phyloP scores from a whole-genome alignment of 2,888 invertebrate species.

The Panopea generosa region DNA sequence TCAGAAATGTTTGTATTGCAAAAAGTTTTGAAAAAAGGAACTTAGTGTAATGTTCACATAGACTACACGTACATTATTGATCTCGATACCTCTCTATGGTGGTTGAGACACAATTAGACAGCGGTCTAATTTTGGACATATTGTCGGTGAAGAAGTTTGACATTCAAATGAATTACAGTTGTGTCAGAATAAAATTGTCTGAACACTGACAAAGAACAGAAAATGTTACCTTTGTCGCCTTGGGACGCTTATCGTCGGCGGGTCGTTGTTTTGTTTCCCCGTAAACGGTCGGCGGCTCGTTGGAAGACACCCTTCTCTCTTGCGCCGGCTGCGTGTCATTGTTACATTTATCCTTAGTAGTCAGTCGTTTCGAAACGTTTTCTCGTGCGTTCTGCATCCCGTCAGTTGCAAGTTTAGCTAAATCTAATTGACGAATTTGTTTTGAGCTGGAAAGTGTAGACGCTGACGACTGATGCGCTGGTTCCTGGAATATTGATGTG shows the following conservation, averaged over 20 bases:
- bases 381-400: conserved; percentile 50
- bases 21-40: too few relatives aligned
- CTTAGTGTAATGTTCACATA: too few relatives aligned
- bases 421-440: neutral
- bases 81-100: too few relatives aligned
- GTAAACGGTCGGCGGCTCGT: neutral
- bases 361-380: conserved; percentile 39
- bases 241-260: neutral
- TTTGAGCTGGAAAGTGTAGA: neutral
- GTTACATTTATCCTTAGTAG: conserved; percentile 4
- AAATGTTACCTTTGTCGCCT: conserved; percentile 7
- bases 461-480: neutral
- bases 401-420: conserved; percentile 24
- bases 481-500: too few relatives aligned
- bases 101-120: too few relatives aligned
- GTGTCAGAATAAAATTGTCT: too few relatives aligned
- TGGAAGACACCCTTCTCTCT: neutral
- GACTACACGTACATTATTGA: too few relatives aligned
- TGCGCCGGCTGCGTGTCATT: neutral
- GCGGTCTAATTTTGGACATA: too few relatives aligned
- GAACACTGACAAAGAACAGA: too few relatives aligned
- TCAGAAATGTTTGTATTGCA: too few relatives aligned
- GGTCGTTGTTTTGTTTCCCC: neutral
- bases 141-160: too few relatives aligned
- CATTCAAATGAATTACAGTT: too few relatives aligned